Evolutionary conservation across 2,888 invertebrate species (phyloP), one percentile per base, ranked within the genome.

Genomic region (Calephelis perditalis): DNA sequence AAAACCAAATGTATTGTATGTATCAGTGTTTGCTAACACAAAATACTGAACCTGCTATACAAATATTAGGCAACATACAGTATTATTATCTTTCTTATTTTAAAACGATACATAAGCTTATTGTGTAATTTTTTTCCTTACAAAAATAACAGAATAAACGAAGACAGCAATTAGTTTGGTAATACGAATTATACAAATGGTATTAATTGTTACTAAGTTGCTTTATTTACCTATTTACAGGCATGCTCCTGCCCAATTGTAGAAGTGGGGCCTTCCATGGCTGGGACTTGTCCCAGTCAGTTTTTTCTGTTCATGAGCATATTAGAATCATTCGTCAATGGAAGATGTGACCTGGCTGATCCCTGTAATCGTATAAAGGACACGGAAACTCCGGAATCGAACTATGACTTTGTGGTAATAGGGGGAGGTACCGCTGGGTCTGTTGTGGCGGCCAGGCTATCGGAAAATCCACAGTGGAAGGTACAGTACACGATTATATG

Each of bases 341-440:
- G 92, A 0, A 84, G 91, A 58, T 93, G 93, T 58, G 91, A 91
- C 68, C 75, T 93, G 47, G 87, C 92, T 0, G 93, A 93, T 68
- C 91, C 93, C 0, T 94, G 94, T 76, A 86, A 92, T 62, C 84
- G 94, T 56, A 87, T 94, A 6, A 73, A 62, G 10, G 91, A 92
- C 7, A 76, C 70, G 58, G 75, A 81, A 2, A 73, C 73, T 0
- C 72, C 74, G 3, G 92, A 92, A 59, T 75, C 83, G 1, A 89
- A 82, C 59, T 94, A 94, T 67, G 94, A 94, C 73, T 94, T 94
- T 70, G 91, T 94, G 43, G 93, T 94, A 7, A 82, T 93, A 10
- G 94, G 94, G 0, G 94, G 93, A 4, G 94, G 94, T 0, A 92
- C 94, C 4, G 93, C 93, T 0, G 94, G 94, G 0, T 81, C 94